A percentile compares a stretch with the other conserved stretches of the same genome.
Evolutionary conservation across 2,113 vertebrate species (phyloP).

Genomic region (Grammatotria lemairii): DNA sequence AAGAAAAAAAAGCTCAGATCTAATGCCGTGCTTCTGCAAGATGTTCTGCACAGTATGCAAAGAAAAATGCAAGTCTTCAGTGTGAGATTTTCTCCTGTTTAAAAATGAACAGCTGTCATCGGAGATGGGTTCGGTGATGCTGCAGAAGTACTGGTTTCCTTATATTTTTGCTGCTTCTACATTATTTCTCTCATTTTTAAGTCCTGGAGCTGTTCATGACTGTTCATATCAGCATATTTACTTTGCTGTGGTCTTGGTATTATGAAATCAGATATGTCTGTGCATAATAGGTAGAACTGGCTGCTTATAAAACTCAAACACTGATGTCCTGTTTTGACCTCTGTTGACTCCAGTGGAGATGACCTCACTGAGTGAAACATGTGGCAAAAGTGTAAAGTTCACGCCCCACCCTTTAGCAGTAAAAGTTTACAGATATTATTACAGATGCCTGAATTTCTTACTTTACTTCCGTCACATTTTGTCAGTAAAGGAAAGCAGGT

Average conservation of each 20-base stretch:
- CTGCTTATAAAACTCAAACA: background rate
- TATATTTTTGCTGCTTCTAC: background rate
- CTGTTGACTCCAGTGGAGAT: background rate
- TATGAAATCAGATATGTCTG: background rate
- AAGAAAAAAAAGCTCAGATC: background rate
- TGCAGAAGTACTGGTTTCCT: background rate
- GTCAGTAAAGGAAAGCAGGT: background rate
- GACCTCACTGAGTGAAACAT: background rate
- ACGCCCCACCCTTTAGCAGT: background rate
- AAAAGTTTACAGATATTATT: background rate
- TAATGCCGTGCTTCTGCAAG: background rate
- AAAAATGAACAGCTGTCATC: background rate
- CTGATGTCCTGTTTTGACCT: background rate
- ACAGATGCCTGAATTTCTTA: background rate
- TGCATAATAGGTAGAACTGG: background rate
- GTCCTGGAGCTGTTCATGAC: background rate
- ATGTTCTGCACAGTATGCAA: background rate
- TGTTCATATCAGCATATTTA: background rate
- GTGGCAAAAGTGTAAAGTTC: slow-evolving; percentile 3
- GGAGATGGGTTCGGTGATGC: background rate
- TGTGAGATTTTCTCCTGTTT: background rate
- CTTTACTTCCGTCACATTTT: background rate
- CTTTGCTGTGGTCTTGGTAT: background rate
- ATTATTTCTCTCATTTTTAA: background rate
- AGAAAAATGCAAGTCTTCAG: background rate